phyloP scores from a whole-genome alignment of 1,140 invertebrate species.

The Danaus melanippus region DNA sequence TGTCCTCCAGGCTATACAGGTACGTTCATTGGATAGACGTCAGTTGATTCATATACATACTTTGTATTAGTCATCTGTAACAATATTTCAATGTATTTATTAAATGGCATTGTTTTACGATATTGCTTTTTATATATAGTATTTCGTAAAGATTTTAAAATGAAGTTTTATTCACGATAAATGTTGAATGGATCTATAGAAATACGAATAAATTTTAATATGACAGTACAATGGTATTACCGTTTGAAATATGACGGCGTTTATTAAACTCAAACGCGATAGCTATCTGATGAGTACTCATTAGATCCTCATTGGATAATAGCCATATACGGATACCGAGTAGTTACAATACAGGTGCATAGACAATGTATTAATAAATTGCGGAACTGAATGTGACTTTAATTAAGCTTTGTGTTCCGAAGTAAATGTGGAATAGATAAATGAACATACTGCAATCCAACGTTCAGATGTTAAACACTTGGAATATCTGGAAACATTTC shows the following conservation, averaged over 20 bases:
- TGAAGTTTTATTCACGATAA: too few species aligned
- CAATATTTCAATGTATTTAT: too few species aligned
- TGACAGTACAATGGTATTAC: constrained; percentile 26
- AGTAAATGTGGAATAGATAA: not conserved
- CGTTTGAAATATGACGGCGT: constrained; percentile 25
- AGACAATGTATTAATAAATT: constrained; percentile 15
- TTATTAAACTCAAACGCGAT: constrained; percentile 24
- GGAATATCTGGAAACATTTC: too few species aligned
- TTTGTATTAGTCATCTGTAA: too few species aligned
- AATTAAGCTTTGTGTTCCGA: constrained; percentile 17
- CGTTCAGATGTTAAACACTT: too few species aligned
- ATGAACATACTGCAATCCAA: too few species aligned
- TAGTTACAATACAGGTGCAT: constrained; percentile 17
- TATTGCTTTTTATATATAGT: too few species aligned
- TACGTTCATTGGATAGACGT: constrained; percentile 57
- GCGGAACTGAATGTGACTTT: constrained; percentile 13
- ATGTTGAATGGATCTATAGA: not conserved
- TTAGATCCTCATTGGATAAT: constrained; percentile 24
- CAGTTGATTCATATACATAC: constrained; percentile 4
- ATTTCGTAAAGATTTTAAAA: too few species aligned
- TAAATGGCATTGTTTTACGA: too few species aligned
- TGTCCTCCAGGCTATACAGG: constrained; percentile 90
- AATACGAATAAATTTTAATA: constrained; percentile 24
- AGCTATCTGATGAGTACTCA: constrained; percentile 18
- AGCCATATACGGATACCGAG: constrained; percentile 14